Conservation (phyloP, 2,888 invertebrate genomes). For the Tachina lurida region DNA sequence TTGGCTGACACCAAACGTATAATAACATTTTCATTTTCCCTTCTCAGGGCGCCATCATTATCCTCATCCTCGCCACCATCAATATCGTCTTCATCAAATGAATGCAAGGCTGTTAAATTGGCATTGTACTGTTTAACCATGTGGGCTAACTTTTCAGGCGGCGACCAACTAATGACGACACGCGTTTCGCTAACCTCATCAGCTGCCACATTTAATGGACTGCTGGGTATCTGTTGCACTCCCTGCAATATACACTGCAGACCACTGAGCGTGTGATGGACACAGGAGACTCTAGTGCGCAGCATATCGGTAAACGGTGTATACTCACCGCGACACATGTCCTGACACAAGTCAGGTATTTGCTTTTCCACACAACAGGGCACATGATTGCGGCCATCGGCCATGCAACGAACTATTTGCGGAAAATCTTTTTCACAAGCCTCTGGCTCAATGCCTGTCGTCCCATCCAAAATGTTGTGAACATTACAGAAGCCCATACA, state of each 20-base stretch:
- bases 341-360: conserved; percentile 93
- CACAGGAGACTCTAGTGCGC: conserved; percentile 92
- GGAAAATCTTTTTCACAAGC: conserved; percentile 92
- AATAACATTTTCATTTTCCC: conserved; percentile 74
- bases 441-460: conserved; percentile 91
- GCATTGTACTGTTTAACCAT: conserved; percentile 87
- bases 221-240: conserved; percentile 87
- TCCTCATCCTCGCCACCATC: conserved; percentile 81
- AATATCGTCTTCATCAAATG: conserved; percentile 85
- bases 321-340: conserved; percentile 93
- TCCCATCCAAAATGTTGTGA: conserved; percentile 89
- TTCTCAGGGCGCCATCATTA: conserved; percentile 75
- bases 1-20: conserved; percentile 84
- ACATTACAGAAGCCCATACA: conserved; percentile 93
- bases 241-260: conserved; percentile 93
- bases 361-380: conserved; percentile 92
- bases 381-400: conserved; percentile 92
- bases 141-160: conserved; percentile 86
- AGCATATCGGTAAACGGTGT: conserved; percentile 92
- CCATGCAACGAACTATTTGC: conserved; percentile 90
- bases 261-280: conserved; percentile 91
- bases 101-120: conserved; percentile 88
- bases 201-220: conserved; percentile 88
- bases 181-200: conserved; percentile 89
- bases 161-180: conserved; percentile 88